Conservation (phyloP, 2,797 vertebrate genomes). For the Gorsachius magnificus region DNA sequence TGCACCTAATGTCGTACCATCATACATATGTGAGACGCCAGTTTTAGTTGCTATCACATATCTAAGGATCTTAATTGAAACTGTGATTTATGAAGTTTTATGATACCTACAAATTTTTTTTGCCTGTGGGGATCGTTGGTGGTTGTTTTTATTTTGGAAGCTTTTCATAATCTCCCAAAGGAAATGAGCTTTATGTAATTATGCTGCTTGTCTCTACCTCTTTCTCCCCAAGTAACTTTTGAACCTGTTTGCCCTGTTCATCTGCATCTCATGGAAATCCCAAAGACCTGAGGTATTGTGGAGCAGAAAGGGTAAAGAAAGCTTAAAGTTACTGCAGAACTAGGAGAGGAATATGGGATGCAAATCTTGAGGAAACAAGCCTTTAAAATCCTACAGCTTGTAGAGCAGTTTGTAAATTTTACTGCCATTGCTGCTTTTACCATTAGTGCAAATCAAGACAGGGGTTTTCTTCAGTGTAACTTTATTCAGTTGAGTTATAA, state of each 20-base stretch:
- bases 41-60: not conserved
- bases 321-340: not conserved
- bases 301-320: not conserved
- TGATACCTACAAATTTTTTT: not conserved
- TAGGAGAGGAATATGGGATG: not conserved
- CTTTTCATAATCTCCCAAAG: not conserved
- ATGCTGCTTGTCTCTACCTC: not conserved
- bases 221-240: not conserved
- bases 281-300: not conserved
- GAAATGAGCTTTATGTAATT: not conserved
- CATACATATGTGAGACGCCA: accelerated
- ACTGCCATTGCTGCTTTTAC: not conserved
- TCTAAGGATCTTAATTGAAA: not conserved
- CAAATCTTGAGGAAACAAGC: not conserved
- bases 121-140: not conserved
- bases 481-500: not conserved
- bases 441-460: not conserved
- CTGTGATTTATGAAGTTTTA: not conserved
- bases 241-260: not conserved
- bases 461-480: not conserved
- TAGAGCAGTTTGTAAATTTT: not conserved
- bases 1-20: accelerated
- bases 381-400: not conserved
- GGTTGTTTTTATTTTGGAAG: not conserved
- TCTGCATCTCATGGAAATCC: not conserved